A percentile compares a stretch with the other conserved stretches of the same genome.
Evolutionary conservation across 2,113 vertebrate species (phyloP).

Genomic region (Danio rerio): DNA sequence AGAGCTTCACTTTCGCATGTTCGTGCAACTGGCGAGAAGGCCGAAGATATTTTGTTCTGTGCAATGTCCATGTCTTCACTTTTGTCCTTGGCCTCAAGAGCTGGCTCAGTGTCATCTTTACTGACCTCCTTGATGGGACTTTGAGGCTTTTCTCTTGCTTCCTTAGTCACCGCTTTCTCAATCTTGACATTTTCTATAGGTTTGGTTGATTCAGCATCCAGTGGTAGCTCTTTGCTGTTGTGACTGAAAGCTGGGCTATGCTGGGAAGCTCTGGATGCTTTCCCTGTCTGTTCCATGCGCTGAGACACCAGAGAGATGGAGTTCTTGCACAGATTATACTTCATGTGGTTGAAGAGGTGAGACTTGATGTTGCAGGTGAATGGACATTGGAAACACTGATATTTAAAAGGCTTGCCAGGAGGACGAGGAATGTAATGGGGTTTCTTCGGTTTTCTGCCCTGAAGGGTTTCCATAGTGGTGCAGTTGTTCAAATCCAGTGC

Average conservation of each 20-base stretch:
- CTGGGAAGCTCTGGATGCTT: constrained; percentile 54
- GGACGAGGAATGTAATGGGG: constrained; percentile 97
- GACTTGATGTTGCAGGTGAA: constrained; percentile 99
- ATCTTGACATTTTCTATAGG: background rate
- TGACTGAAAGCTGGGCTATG: constrained; percentile 37
- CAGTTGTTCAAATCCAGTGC: background rate
- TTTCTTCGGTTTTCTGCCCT: constrained; percentile 95
- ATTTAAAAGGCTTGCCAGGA: constrained; percentile 96
- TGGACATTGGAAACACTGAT: constrained; percentile 98
- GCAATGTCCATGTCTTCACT: constrained; percentile 41
- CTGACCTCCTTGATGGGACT: constrained; percentile 53
- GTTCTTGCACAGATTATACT: constrained; percentile 96
- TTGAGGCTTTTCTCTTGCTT: constrained; percentile 52
- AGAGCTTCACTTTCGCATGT: constrained; percentile 68
- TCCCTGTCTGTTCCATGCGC: constrained; percentile 78
- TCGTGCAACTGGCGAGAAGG: constrained; percentile 80
- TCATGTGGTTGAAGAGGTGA: constrained; percentile 99
- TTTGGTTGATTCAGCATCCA: constrained; percentile 39
- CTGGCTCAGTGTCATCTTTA: constrained; percentile 53
- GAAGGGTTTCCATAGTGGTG: constrained; percentile 83
- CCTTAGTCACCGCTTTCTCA: constrained; percentile 3
- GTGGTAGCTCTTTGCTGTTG: constrained; percentile 43
- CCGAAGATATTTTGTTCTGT: constrained; percentile 74
- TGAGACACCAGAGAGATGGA: constrained; percentile 92
- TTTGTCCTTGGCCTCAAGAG: constrained; percentile 47